phyloP scores from a whole-genome alignment of 2,113 vertebrate species.

The Melanocharis versteri region DNA sequence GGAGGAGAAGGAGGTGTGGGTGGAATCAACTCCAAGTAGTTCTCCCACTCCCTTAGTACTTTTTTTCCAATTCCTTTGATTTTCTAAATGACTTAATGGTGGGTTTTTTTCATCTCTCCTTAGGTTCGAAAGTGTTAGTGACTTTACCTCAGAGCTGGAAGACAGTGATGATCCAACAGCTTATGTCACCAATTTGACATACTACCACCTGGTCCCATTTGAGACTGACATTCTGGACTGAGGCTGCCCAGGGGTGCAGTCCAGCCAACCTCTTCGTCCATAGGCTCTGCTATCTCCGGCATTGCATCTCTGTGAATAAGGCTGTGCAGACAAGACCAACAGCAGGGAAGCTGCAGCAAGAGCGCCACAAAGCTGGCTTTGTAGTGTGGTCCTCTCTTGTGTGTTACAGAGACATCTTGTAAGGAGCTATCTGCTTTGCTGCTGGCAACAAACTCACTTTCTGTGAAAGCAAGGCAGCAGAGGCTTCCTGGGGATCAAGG shows the following conservation, averaged over 20 bases:
- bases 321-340: background rate
- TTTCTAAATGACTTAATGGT: background rate
- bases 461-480: background rate
- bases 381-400: background rate
- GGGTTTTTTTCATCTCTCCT: background rate
- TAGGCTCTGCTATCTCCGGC: background rate
- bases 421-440: background rate
- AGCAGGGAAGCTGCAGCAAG: background rate
- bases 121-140: slow-evolving; percentile 87
- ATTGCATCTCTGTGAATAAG: background rate
- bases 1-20: background rate
- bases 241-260: background rate
- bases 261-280: background rate
- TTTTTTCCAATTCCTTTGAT: background rate
- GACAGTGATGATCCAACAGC: slow-evolving; percentile 84
- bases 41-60: background rate
- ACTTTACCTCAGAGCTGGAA: slow-evolving; percentile 82
- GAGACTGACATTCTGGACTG: slow-evolving; percentile 97
- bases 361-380: background rate
- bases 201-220: slow-evolving; percentile 95
- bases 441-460: background rate
- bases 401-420: background rate
- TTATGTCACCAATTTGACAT: slow-evolving; percentile 95
- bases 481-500: background rate
- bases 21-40: background rate